Conservation (phyloP, 2,888 invertebrate genomes). For the Caenorhabditis japonica region DNA sequence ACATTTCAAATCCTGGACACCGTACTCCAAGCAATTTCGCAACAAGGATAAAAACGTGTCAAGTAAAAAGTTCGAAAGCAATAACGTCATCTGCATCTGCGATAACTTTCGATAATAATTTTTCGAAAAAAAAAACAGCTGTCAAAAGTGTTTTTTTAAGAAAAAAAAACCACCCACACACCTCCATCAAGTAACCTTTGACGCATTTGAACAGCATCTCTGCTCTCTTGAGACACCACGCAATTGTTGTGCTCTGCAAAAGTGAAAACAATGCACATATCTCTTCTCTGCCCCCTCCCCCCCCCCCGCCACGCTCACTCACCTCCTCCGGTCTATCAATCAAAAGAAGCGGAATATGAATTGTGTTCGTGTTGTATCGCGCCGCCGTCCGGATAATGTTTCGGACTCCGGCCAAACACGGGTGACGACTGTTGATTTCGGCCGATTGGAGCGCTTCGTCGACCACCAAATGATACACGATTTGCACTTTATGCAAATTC, state of each 20-base stretch:
- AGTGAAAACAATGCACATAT: constrained; percentile 13
- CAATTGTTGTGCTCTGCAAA: constrained; percentile 85
- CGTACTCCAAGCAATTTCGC: too few species aligned
- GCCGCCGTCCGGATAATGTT: constrained; percentile 96
- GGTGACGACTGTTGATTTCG: constrained; percentile 91
- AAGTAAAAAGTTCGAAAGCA: too few species aligned
- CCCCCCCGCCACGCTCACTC: too few species aligned
- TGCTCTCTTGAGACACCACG: constrained; percentile 95
- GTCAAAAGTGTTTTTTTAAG: too few species aligned
- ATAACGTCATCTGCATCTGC: too few species aligned
- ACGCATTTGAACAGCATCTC: constrained; percentile 98
- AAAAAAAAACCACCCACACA: not conserved
- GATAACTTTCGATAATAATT: too few species aligned
- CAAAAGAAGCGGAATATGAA: constrained; percentile 92
- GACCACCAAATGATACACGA: constrained; percentile 93
- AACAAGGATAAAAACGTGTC: too few species aligned
- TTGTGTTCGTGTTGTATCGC: constrained; percentile 90
- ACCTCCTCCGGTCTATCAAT: constrained; percentile 95
- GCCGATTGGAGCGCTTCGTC: constrained; percentile 83
- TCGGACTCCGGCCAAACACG: constrained; percentile 88
- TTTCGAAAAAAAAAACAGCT: too few species aligned
- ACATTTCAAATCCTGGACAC: too few species aligned
- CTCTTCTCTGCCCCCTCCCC: too few species aligned
- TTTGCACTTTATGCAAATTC: constrained; percentile 80
- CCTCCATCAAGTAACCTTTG: constrained; percentile 94